These are phyloP conservation scores for Drosophila nebulosa DNA, from an alignment of 1,140 invertebrate genomes.

Conservation along the genomic window DNA sequence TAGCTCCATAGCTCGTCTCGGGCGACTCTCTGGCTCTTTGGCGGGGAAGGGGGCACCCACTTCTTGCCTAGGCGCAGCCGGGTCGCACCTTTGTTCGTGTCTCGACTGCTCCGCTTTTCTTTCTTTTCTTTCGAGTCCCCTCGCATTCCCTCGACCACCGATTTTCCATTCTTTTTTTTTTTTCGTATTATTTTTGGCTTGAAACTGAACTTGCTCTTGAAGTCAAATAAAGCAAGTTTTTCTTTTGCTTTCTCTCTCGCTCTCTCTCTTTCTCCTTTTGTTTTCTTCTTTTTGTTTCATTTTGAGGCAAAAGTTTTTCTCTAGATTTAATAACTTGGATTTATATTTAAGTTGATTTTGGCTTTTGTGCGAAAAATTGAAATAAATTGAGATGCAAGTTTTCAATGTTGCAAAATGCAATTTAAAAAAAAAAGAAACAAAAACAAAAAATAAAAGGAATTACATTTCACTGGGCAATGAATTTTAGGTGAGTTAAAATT, in stretches of 20 bases:
- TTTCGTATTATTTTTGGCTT: not conserved
- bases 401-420: not conserved
- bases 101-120: constrained; percentile 17
- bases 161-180: not conserved
- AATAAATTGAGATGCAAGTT: constrained; percentile 33
- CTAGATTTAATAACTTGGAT: constrained; percentile 46
- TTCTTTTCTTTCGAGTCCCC: not conserved
- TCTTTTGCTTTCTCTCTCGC: not conserved
- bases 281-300: constrained; percentile 7
- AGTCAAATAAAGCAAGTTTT: constrained; percentile 36
- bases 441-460: not conserved
- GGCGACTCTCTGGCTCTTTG: not conserved
- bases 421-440: not conserved
- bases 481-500: too few species aligned
- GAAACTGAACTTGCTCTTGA: constrained; percentile 49
- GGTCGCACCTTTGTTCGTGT: constrained; percentile 44
- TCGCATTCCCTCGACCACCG: not conserved
- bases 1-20: too few species aligned
- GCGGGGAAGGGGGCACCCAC: not conserved
- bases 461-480: too few species aligned
- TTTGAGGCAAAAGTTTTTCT: constrained; percentile 29
- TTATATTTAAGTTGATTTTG: constrained; percentile 36
- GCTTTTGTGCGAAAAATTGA: constrained; percentile 29
- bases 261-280: constrained; percentile 3
- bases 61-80: constrained; percentile 23